Base-by-base conservation (phyloP, 2,113 vertebrate species). In the Calyptommatus sinebrachiatus region DNA sequence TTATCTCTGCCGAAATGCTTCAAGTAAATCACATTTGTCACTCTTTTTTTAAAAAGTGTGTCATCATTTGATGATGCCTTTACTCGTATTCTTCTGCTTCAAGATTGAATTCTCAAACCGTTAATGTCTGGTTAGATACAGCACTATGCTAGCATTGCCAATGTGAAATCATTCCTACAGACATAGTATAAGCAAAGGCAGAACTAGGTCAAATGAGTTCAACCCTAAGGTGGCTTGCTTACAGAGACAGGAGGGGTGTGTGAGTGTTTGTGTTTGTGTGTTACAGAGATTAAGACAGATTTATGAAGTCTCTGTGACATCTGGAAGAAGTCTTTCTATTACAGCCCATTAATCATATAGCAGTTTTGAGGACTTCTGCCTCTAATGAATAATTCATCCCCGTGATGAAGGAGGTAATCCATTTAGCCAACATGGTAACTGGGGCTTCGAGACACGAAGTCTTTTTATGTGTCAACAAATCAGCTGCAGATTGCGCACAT, bases 271-370 rank as follows among this genome's bases (percentile, higher is more conserved):
- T 24, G 4, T 29, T 20, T 10, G 8, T 14, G 18, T 62, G 65
- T 31, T 79, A 12, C 5, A 80, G 61, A 63, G 21, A 41, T 77
- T 84, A 82, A 78, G 73, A 11, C 71, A 7, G 0, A 77, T 57
- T 81, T 71, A 31, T 10, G 24, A 69, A 2, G 41, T 35, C 24
- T n/a, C 57, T 67, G 67, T 61, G 26, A 70, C 60, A 70, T 81
- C 82, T 45, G 53, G 45, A 86, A 80, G 11, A 76, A 63, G 20
- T 85, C 83, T 65, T 46, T 46, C 79, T 67, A 61, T 16, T 29
- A 28, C 84, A 86, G 62, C n/a, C 50, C 84, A 71, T 71, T 78
- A 71, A 71, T 71, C 26, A 71, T 61, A 48, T 88, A 79, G 45
- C 20, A 57, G 5, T 67, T 88, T 78, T 31, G 68, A 78, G 35